Evolutionary conservation across 2,113 vertebrate species (phyloP).

Genomic region (Atlantisia rogersi): DNA sequence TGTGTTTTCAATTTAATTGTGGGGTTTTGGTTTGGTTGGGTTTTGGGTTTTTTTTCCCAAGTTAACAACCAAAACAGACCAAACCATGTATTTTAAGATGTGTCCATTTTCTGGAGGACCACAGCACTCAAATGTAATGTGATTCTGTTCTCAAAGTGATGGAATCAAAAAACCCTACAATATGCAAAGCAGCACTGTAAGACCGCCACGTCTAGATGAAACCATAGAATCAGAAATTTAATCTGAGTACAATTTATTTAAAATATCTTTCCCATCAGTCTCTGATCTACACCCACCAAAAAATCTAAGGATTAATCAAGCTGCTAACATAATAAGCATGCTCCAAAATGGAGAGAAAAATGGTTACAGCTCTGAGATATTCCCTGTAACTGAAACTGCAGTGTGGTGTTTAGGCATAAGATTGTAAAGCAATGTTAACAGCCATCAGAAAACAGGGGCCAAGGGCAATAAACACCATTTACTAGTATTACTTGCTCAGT

Average conservation of each 20-base stretch:
- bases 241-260: background rate
- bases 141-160: background rate
- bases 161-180: background rate
- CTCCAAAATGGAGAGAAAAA: background rate
- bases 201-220: background rate
- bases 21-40: no score
- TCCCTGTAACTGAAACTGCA: background rate
- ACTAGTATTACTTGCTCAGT: background rate
- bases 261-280: background rate
- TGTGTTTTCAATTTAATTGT: background rate
- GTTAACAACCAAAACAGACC: background rate
- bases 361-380: background rate
- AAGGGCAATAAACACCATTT: background rate
- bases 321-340: background rate
- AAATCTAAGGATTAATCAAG: background rate
- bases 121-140: background rate
- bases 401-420: background rate
- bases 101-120: background rate
- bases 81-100: background rate
- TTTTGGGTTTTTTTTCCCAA: no score
- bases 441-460: background rate
- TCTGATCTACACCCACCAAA: background rate
- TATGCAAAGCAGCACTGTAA: background rate
- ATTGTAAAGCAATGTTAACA: background rate
- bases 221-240: background rate